Percentiles rank a stretch among this genome's conserved stretches.
Evolutionary conservation across 2,888 invertebrate species (phyloP).

Genomic region (Biston stratarius): DNA sequence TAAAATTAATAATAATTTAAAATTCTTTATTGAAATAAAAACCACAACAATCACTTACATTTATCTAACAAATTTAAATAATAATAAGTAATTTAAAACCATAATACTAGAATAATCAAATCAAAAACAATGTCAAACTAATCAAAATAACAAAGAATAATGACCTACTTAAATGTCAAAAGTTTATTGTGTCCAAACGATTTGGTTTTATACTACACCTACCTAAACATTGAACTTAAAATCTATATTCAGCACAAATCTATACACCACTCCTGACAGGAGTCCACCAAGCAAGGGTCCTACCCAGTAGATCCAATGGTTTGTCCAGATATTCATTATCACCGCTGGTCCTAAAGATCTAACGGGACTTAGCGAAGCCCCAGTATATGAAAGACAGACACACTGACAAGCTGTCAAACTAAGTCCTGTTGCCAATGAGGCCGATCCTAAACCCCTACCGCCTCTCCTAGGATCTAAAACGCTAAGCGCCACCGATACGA

Average conservation of each 20-base stretch:
- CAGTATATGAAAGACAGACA: slow-evolving; percentile 49
- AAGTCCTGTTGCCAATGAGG: slow-evolving; percentile 53
- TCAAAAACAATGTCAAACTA: too few species aligned
- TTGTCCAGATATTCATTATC: slow-evolving; percentile 46
- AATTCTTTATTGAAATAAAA: too few species aligned
- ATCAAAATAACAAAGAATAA: too few species aligned
- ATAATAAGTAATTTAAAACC: too few species aligned
- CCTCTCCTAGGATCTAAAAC: slow-evolving; percentile 49
- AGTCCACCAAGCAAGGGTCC: slow-evolving; percentile 51
- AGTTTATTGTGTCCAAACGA: background rate
- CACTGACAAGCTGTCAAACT: slow-evolving; percentile 52
- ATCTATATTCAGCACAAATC: slow-evolving; percentile 40
- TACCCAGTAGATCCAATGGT: slow-evolving; percentile 53
- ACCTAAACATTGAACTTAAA: slow-evolving; percentile 5
- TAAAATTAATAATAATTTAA: too few species aligned
- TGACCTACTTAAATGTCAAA: too few species aligned
- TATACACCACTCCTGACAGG: slow-evolving; percentile 51
- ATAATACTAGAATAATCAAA: too few species aligned
- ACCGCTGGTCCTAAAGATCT: slow-evolving; percentile 51
- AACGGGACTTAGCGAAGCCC: slow-evolving; percentile 51
- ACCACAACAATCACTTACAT: too few species aligned
- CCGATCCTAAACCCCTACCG: slow-evolving; percentile 51
- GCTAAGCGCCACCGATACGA: slow-evolving; percentile 50
- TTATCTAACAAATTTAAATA: too few species aligned
- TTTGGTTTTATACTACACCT: background rate